Evolutionary conservation across 2,888 invertebrate species (phyloP).

Genomic region (Hymenopus coronatus): DNA sequence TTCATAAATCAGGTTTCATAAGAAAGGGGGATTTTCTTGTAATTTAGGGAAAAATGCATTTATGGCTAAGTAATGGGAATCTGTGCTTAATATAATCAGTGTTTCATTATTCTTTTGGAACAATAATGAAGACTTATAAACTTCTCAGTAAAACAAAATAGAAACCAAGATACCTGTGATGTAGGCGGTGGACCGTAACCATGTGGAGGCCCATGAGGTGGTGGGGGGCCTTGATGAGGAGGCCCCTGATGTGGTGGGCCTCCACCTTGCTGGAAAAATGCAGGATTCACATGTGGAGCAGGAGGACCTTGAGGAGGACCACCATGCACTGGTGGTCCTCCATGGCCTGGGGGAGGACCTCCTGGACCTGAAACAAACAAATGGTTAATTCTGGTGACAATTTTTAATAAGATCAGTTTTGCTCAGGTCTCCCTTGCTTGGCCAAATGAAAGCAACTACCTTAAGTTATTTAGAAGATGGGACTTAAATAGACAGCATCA

Average conservation of each 20-base stretch:
- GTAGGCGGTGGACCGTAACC: slow-evolving; percentile 54
- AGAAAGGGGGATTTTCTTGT: no score
- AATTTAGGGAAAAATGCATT: no score
- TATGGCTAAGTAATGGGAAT: no score
- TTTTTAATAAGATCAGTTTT: neutral
- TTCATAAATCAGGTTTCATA: no score
- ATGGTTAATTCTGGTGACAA: neutral
- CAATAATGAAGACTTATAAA: no score
- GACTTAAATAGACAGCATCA: neutral
- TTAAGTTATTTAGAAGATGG: neutral
- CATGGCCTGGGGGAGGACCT: slow-evolving; percentile 54
- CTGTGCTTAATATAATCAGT: no score
- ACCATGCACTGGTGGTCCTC: slow-evolving; percentile 50
- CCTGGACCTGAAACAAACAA: slow-evolving; percentile 44
- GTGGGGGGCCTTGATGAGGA: slow-evolving; percentile 53
- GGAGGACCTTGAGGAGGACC: slow-evolving; percentile 64
- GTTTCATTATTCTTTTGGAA: no score
- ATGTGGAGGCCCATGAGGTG: slow-evolving; percentile 55
- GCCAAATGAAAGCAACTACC: neutral
- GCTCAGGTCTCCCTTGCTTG: neutral
- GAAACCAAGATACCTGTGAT: slow-evolving; percentile 42
- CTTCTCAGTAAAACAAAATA: no score
- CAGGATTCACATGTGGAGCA: slow-evolving; percentile 94
- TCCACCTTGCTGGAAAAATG: slow-evolving; percentile 82
- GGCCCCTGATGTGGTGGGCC: slow-evolving; percentile 54